These are phyloP conservation scores for Mus spretus DNA, from an alignment of 2,797 vertebrate species.

Conservation along the genomic window DNA sequence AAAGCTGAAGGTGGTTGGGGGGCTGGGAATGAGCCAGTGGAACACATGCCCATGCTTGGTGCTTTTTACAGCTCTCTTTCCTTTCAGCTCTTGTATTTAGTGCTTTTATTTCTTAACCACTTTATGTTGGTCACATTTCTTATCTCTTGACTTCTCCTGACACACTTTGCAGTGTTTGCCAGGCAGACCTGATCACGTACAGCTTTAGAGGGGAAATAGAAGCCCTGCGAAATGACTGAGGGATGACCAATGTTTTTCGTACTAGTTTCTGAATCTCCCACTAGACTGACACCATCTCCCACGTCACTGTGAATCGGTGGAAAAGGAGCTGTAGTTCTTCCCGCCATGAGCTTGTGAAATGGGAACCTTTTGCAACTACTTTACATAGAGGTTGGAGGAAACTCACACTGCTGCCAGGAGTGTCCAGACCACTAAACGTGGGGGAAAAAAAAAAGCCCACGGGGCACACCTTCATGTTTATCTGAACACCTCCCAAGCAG, in stretches of 20 bases:
- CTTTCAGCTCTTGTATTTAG: neutral
- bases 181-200: neutral
- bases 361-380: neutral
- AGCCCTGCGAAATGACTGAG: neutral
- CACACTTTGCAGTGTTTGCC: slow-evolving; percentile 7
- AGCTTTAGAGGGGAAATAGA: slow-evolving; percentile 19
- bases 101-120: slow-evolving; percentile 34
- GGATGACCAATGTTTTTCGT: neutral
- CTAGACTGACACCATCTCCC: neutral
- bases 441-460: neutral
- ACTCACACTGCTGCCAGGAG: neutral
- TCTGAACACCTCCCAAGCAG: neutral
- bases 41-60: neutral
- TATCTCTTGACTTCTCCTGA: slow-evolving; percentile 15
- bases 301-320: neutral
- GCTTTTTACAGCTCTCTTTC: slow-evolving; percentile 1
- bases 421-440: neutral
- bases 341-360: neutral
- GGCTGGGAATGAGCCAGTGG: slow-evolving; percentile 6
- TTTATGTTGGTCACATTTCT: neutral
- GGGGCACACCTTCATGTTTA: neutral
- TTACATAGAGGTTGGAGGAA: neutral
- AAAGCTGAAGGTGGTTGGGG: slow-evolving; percentile 1
- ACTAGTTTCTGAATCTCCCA: neutral
- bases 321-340: neutral